A percentile compares a stretch with the other conserved stretches of the same genome.
phyloP scores from a whole-genome alignment of 2,113 vertebrate genomes.

The Loxodonta africana region DNA sequence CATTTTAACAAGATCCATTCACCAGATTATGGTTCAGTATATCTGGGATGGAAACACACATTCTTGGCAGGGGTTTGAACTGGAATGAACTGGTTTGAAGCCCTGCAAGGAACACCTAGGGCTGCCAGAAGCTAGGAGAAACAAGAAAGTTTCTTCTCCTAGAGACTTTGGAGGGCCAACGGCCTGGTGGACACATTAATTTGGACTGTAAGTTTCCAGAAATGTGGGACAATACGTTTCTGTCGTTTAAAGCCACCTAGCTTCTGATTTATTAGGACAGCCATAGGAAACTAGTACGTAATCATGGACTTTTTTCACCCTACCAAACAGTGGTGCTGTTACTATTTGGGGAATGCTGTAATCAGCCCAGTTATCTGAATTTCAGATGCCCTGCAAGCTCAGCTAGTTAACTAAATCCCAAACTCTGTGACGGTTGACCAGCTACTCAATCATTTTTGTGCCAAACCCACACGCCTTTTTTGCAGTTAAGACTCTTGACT shows the following conservation, averaged over 20 bases:
- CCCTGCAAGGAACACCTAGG: too few species aligned
- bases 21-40: too few species aligned
- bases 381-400: not conserved
- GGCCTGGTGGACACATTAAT: not conserved
- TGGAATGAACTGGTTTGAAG: too few species aligned
- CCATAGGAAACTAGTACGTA: not conserved
- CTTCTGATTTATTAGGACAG: not conserved
- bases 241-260: not conserved
- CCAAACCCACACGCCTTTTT: not conserved
- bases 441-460: accelerated
- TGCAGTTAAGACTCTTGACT: not conserved
- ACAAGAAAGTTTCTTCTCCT: not conserved
- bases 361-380: not conserved
- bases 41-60: too few species aligned
- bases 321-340: not conserved
- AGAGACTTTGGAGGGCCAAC: not conserved
- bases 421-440: not conserved
- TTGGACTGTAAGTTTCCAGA: not conserved
- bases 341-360: not conserved
- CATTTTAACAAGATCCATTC: too few species aligned
- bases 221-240: not conserved
- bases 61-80: too few species aligned
- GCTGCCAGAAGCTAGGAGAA: not conserved
- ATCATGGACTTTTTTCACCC: not conserved
- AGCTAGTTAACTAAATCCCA: not conserved